Conservation (phyloP, 2,888 invertebrate genomes). For the Pomacea canaliculata region DNA sequence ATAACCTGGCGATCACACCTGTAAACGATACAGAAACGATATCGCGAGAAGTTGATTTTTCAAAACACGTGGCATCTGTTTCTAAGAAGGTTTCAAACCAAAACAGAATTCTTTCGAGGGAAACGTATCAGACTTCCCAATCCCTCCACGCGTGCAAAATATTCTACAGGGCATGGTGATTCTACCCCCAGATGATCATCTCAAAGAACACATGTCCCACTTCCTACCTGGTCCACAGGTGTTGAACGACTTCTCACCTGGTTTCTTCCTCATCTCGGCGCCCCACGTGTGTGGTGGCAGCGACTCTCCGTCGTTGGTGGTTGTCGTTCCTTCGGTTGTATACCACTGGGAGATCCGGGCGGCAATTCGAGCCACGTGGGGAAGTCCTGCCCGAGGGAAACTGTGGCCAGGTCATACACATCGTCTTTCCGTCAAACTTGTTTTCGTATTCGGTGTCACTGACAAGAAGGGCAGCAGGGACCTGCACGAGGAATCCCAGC, state of each 20-base stretch:
- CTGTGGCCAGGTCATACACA: not conserved
- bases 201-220: conserved; percentile 1
- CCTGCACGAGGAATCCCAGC: not conserved
- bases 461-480: not conserved
- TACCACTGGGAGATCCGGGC: not conserved
- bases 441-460: conserved; percentile 5
- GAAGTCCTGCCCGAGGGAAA: not conserved
- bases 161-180: too few relatives aligned
- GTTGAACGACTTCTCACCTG: not conserved
- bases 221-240: not conserved
- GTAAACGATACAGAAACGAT: too few relatives aligned
- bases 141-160: too few relatives aligned
- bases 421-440: conserved; percentile 1
- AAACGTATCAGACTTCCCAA: too few relatives aligned
- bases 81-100: too few relatives aligned
- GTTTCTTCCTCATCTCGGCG: conserved; percentile 3
- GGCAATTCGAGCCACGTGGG: conserved; percentile 18
- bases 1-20: too few relatives aligned
- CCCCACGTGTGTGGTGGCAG: not conserved
- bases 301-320: not conserved
- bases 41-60: too few relatives aligned
- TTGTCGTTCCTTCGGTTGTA: conserved; percentile 10
- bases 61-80: too few relatives aligned
- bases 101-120: too few relatives aligned
- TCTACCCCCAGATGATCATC: too few relatives aligned